phyloP scores from a whole-genome alignment of 2,113 vertebrate species.

The Rhinopithecus roxellana region DNA sequence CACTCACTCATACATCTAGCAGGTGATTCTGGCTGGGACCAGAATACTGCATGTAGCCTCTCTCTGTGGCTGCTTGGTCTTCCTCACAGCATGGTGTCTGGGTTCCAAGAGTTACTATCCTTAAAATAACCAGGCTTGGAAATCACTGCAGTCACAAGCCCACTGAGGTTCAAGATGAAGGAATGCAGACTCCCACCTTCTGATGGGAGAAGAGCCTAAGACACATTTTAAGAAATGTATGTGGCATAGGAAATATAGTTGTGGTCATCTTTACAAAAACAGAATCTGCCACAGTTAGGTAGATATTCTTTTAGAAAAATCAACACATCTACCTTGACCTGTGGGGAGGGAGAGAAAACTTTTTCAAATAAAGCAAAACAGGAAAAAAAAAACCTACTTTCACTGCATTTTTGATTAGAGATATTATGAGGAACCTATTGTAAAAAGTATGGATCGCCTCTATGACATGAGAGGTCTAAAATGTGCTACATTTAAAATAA shows the following conservation, averaged over 20 bases:
- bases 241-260: not conserved
- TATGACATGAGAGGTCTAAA: conserved; percentile 41
- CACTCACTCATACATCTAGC: not conserved
- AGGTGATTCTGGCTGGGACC: not conserved
- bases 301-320: conserved; percentile 10
- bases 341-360: not conserved
- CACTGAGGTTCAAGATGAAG: not conserved
- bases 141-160: not conserved
- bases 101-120: not conserved
- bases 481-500: conserved; percentile 53
- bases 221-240: not conserved
- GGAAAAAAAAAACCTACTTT: not conserved
- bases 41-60: not conserved
- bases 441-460: not conserved
- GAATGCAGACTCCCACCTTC: not conserved
- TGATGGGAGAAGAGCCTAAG: not conserved
- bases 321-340: not conserved
- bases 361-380: conserved; percentile 13
- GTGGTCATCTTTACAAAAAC: not conserved
- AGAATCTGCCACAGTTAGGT: not conserved
- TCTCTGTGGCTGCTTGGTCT: not conserved
- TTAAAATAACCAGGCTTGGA: not conserved
- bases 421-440: not conserved
- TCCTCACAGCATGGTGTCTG: not conserved
- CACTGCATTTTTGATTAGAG: not conserved